Evolutionary conservation across 2,113 vertebrate species (phyloP), one percentile per base, ranked within the genome.

Genomic region (Syrrhaptes paradoxus): DNA sequence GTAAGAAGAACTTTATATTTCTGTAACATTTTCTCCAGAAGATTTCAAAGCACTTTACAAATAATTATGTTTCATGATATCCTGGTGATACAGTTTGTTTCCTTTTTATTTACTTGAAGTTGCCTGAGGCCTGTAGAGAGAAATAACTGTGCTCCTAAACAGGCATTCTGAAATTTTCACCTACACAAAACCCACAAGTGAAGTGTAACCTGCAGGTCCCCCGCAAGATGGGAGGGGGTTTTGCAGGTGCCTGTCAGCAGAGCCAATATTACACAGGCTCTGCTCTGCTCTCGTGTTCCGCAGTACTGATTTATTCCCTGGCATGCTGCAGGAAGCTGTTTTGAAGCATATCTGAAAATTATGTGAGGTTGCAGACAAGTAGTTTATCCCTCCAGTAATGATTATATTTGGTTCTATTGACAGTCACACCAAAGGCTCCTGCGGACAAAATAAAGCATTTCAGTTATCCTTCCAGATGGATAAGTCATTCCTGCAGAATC

Each of bases 311-410:
- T 95, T 88, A 90, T 77, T 80, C 51, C 16, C 52, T 74, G 61
- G 38, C 14, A 24, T 55, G 76, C 68, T 83, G 61, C 76, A 86
- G 83, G 72, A 92, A 89, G 52, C 72, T 84, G 19, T 80, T 94
- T 59, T 77, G 68, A 92, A 85, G 63, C 59, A 7, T 58, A 77
- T 86, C 79, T 90, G 76, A 89, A 89, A 92, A 92, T 90, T 90
- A 83, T 20, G 46, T 80, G 88, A 84, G 83, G 46, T 43, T 32
- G 14, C 63, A 96, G 79, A 63, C 55, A 59, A 76, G 88, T 83
- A 57, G 68, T 81, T 93, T 95, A 67, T 90, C 80, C 90, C 79
- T 81, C 32, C 43, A 38, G 76, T 86, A 84, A 90, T 52, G 43
- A 87, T 87, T 93, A 78, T 15, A 41, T 90, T 92, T 87, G 73